phyloP scores from a whole-genome alignment of 2,113 vertebrate genomes.

The Dolichallabes microphthalmus region DNA sequence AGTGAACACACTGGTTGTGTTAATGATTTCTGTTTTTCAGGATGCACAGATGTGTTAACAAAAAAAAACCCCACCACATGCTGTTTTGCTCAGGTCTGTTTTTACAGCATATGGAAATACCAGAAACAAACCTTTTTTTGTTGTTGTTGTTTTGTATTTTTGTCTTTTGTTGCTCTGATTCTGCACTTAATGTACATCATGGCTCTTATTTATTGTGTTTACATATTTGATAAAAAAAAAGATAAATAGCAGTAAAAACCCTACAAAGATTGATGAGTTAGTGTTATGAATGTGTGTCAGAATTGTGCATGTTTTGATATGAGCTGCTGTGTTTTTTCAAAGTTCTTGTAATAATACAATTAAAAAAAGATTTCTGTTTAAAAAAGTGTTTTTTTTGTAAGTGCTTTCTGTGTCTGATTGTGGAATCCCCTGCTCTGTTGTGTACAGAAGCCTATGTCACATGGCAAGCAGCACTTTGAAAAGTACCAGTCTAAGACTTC shows the following conservation, averaged over 20 bases:
- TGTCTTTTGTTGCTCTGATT: not conserved
- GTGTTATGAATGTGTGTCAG: not conserved
- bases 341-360: not conserved
- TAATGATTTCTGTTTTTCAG: not conserved
- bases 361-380: not conserved
- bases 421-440: not conserved
- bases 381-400: not conserved
- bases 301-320: not conserved
- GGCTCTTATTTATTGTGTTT: conserved; percentile 22
- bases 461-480: not conserved
- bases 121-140: not conserved
- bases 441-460: not conserved
- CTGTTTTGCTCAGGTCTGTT: not conserved
- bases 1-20: conserved; percentile 13
- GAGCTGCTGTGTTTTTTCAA: not conserved
- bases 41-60: not conserved
- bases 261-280: not conserved
- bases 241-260: not conserved
- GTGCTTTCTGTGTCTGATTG: not conserved
- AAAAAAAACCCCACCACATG: not conserved
- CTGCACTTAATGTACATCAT: conserved; percentile 14
- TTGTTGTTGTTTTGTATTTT: not conserved
- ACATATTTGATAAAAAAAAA: not conserved
- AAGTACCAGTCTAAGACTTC: not conserved
- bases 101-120: not conserved